Evolutionary conservation across 1,140 invertebrate genomes (phyloP).

Genomic region (Bombus affinis): DNA sequence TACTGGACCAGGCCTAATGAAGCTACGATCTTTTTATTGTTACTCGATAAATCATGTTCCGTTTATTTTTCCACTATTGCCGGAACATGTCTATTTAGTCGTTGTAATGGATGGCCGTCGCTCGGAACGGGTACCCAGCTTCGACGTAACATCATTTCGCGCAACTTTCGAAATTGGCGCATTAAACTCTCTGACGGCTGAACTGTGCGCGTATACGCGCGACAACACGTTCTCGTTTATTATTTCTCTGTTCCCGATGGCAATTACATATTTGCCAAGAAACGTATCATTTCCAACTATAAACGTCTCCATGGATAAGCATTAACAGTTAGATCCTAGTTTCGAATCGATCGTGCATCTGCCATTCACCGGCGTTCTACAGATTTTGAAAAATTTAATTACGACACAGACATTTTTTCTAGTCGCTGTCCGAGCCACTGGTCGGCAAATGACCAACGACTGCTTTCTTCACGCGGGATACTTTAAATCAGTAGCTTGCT

Average conservation of each 20-base stretch:
- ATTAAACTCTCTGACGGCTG: not conserved
- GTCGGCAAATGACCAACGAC: not conserved
- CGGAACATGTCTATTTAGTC: slow-evolving; percentile 18
- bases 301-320: not conserved
- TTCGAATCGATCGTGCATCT: not conserved
- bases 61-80: slow-evolving; percentile 15
- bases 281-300: not conserved
- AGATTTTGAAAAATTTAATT: not conserved
- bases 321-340: not conserved
- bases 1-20: slow-evolving; percentile 19
- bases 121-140: not conserved
- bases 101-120: slow-evolving; percentile 14
- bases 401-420: not conserved
- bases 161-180: slow-evolving; percentile 22
- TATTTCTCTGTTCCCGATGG: not conserved
- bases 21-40: slow-evolving; percentile 16
- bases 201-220: not conserved
- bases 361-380: not conserved
- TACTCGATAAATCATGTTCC: slow-evolving; percentile 20
- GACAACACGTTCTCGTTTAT: not conserved
- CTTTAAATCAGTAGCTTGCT: not conserved
- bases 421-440: not conserved
- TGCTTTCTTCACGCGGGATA: not conserved
- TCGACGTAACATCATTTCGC: not conserved
- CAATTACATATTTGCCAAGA: not conserved